Evolutionary conservation across 1,140 invertebrate genomes (phyloP).

Genomic region (Trachelipus rathkii): DNA sequence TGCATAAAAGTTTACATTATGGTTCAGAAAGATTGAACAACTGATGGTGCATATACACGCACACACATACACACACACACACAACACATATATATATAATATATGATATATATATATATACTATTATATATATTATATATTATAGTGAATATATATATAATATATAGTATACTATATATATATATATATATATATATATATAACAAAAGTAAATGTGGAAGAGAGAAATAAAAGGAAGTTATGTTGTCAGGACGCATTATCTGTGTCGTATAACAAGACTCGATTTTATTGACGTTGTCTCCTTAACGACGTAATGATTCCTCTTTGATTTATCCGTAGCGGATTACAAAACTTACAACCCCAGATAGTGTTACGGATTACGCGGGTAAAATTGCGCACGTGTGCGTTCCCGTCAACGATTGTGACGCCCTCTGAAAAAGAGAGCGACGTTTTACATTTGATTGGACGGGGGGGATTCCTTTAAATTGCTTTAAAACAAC

Average conservation of each 20-base stretch:
- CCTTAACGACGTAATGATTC: constrained; percentile 3
- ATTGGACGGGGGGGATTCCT: too few species aligned
- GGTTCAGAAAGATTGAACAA: too few species aligned
- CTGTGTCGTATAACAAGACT: not conserved
- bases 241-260: constrained; percentile 7
- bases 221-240: not conserved
- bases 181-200: not conserved
- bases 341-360: constrained; percentile 2
- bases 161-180: not conserved
- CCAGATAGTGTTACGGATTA: not conserved
- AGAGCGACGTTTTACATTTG: not conserved
- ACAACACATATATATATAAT: constrained; percentile 15
- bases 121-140: constrained; percentile 9
- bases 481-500: too few species aligned
- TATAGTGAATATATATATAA: not conserved
- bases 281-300: not conserved
- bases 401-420: not conserved
- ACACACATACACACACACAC: too few species aligned
- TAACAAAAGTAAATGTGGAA: not conserved
- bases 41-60: too few species aligned
- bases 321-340: not conserved
- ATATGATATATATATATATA: constrained; percentile 10
- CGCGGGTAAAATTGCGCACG: not conserved
- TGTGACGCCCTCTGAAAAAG: not conserved
- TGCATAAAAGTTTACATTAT: too few species aligned